A percentile compares a stretch with the other conserved stretches of the same genome.
phyloP scores from a whole-genome alignment of 1,140 invertebrate genomes.

The Aricia agestis region DNA sequence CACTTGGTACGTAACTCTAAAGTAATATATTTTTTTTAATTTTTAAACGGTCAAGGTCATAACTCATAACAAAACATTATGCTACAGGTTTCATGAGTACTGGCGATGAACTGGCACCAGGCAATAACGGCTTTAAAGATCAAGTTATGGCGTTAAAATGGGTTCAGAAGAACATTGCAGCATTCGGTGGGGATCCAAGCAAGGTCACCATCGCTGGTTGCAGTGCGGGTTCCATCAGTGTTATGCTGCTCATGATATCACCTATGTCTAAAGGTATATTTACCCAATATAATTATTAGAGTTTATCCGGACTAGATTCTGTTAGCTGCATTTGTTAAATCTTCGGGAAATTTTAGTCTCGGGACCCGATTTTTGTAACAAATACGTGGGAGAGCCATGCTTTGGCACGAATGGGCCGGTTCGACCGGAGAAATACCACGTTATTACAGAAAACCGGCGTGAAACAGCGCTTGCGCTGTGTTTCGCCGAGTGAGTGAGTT shows the following conservation, averaged over 20 bases:
- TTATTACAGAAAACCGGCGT: too few relatives aligned
- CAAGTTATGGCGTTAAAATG: slow-evolving; percentile 84
- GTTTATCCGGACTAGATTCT: not conserved
- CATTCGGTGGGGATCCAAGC: slow-evolving; percentile 85
- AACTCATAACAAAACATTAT: not conserved
- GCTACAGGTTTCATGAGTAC: slow-evolving; percentile 80
- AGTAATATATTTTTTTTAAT: too few relatives aligned
- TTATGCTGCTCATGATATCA: slow-evolving; percentile 82
- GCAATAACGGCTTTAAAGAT: slow-evolving; percentile 86
- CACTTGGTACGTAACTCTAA: slow-evolving; percentile 63
- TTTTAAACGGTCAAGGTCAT: not conserved
- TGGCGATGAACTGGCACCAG: slow-evolving; percentile 78
- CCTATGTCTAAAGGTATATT: slow-evolving; percentile 79
- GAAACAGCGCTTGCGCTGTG: too few relatives aligned
- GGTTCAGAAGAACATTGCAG: slow-evolving; percentile 82
- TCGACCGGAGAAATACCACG: too few relatives aligned
- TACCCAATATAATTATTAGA: slow-evolving; percentile 4
- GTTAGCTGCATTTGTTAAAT: too few relatives aligned
- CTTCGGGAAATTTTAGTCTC: too few relatives aligned
- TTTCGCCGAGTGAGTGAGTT: too few relatives aligned
- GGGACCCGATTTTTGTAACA: too few relatives aligned
- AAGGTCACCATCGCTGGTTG: slow-evolving; percentile 83
- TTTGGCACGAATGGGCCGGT: too few relatives aligned
- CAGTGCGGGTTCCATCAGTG: slow-evolving; percentile 81
- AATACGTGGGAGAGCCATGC: too few relatives aligned